Evolutionary conservation across 2,113 vertebrate genomes (phyloP), one percentile per base, ranked within the genome.

Genomic region (Myotis davidii): DNA sequence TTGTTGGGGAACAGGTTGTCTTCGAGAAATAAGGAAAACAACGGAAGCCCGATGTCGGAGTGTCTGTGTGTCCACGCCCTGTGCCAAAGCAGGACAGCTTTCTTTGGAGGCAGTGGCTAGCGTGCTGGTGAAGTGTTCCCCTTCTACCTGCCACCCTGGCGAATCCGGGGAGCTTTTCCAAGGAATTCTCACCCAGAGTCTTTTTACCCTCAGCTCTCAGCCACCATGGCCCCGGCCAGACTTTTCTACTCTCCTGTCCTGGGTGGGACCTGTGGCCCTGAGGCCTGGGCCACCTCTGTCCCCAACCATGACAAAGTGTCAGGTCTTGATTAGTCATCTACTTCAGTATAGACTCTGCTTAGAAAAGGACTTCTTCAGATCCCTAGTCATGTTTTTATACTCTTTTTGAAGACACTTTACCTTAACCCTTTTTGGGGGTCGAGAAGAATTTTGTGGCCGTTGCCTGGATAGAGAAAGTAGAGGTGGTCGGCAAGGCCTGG

Each of bases 11-110:
- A 97, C 98, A 97, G 96, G 92, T 98, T 97, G 97, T 98, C 95
- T 98, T 95, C 77, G 81, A 92, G 98, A 98, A 98, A 97, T 97
- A 97, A 98, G 97, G 97, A 97, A 97, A 98, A 97, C 92, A 97
- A 93, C 37, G 37, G 88, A 65, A 67, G 90, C 85, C 97, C 92
- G 92, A 88, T 94, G 97, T 94, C 95, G 64, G 89, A 37, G 91
- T 73, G 65, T 32, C 2, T 64, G 32, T 18, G 69, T 61, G 39
- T 67, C 23, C 4, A 9, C 0, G 3, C 45, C 84, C 45, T 4
- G 64, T n/a, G 79, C 13, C 6, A 1, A 27, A 69, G 83, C 61
- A 29, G 76, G 82, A 34, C 27, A 39, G 97, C 45, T 96, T 96
- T 97, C 87, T 92, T 94, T 91, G 96, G 92, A 96, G 93, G 50